Percentiles rank a stretch among this genome's conserved stretches.
Conservation (phyloP, 64 coral and sea anemone genomes). For the Hydrozoanthus tunicans region DNA sequence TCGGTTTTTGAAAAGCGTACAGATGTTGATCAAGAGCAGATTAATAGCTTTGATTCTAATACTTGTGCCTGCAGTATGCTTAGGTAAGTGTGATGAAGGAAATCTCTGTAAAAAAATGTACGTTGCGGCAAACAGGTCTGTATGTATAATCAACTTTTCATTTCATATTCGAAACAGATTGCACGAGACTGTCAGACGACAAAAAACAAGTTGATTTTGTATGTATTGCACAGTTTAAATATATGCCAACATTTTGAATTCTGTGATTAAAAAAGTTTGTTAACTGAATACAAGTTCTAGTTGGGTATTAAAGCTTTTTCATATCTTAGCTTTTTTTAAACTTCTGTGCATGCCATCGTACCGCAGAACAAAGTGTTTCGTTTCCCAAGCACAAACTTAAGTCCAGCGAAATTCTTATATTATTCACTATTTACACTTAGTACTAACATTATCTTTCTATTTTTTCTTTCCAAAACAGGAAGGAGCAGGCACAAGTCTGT, state of each 20-base stretch:
- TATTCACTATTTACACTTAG: not conserved
- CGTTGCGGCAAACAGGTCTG: not conserved
- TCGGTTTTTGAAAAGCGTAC: not conserved
- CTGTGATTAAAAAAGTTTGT: too few relatives aligned
- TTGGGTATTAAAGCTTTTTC: too few relatives aligned
- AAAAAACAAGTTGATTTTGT: too few relatives aligned
- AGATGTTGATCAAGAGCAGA: conserved; percentile 25
- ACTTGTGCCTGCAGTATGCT: conserved; percentile 7
- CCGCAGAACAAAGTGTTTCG: too few relatives aligned
- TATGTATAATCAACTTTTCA: not conserved
- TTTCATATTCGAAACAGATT: not conserved
- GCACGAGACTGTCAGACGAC: too few relatives aligned
- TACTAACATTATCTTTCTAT: not conserved
- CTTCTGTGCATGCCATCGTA: too few relatives aligned
- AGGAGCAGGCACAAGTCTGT: not conserved
- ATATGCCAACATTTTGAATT: too few relatives aligned
- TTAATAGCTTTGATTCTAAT: not conserved
- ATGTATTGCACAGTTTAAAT: too few relatives aligned
- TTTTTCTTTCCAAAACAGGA: conserved; percentile 10
- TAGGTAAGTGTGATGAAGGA: conserved; percentile 1
- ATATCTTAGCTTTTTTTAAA: too few relatives aligned
- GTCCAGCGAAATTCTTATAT: not conserved
- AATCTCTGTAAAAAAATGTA: not conserved
- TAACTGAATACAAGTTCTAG: too few relatives aligned
- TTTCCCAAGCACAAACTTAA: too few relatives aligned